These are phyloP conservation scores for Heliconius eleuchia DNA, from an alignment of 1,140 invertebrate species.

Conservation along the genomic window DNA sequence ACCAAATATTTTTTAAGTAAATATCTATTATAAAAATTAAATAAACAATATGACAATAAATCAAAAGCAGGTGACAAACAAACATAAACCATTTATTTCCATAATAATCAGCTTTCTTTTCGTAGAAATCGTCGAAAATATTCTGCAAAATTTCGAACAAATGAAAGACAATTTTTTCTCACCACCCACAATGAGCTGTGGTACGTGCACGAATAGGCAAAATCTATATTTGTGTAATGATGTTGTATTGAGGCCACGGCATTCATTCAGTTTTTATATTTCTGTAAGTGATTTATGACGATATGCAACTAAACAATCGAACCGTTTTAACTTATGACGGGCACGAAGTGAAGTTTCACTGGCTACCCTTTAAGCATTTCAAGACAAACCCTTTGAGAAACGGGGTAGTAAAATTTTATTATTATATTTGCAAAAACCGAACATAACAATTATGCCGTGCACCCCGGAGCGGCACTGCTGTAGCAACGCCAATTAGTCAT, in stretches of 20 bases:
- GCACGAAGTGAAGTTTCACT: slow-evolving; percentile 55
- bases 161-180: slow-evolving; percentile 45
- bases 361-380: slow-evolving; percentile 69
- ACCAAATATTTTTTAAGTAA: neutral
- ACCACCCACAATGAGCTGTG: slow-evolving; percentile 67
- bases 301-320: slow-evolving; percentile 75
- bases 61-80: slow-evolving; percentile 63
- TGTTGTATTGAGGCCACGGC: slow-evolving; percentile 68
- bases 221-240: slow-evolving; percentile 81
- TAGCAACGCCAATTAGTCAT: slow-evolving; percentile 72
- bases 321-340: slow-evolving; percentile 71
- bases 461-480: slow-evolving; percentile 57
- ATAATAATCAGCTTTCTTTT: slow-evolving; percentile 69
- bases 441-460: slow-evolving; percentile 62
- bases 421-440: slow-evolving; percentile 77
- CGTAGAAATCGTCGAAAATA: slow-evolving; percentile 48
- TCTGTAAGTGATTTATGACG: slow-evolving; percentile 72
- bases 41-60: slow-evolving; percentile 38
- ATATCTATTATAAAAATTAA: slow-evolving; percentile 19
- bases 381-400: slow-evolving; percentile 77
- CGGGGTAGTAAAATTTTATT: slow-evolving; percentile 78
- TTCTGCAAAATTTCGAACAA: slow-evolving; percentile 39
- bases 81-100: slow-evolving; percentile 48
- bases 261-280: slow-evolving; percentile 61
- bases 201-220: slow-evolving; percentile 74